Base-by-base conservation (phyloP, 2,888 invertebrate genomes). In the Lobophora halterata region DNA sequence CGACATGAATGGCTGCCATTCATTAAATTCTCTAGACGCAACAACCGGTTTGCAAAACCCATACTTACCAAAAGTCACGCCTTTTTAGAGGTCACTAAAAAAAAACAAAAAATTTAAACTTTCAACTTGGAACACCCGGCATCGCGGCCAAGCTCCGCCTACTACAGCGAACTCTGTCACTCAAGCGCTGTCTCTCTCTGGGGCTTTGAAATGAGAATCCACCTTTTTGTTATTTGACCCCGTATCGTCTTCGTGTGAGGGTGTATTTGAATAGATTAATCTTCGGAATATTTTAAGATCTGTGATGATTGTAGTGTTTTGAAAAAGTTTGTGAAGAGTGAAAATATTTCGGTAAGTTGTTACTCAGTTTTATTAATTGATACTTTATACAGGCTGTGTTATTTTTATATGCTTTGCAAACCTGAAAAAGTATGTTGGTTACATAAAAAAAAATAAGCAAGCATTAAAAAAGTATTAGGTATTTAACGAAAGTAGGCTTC, bases 181-280 rank as follows among this genome's bases (percentile, higher is more conserved):
- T 49, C 63, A 26, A 30, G 9, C 10, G 16, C 49, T 51, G 35
- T 74, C 74, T 59, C 65, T 31, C 46, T 79, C 71, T 51, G 14
- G 27, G 45, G 44, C 69, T 69, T 69, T 74, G 81, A 79, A 81
- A 82, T 63, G 65, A 58, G 65, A 71, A 57, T 55, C 65, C 44
- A 65, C 61, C 71, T 46, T 71, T 65, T 65, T 81, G 83, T 86
- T 78, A 86, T 85, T 79, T 79, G 85, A 86, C 63, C 70, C 80
- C 63, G 39, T 53, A 63, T 55, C 69, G 57, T 56, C 70, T 49
- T 24, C 20, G 52, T 38, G 76, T 46, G 73, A 81, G 80, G 85
- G 81, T 79, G 86, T 80, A 31, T 34, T 48, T 44, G 27, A 47
- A 49, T 41, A 39, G 38, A 41, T 35, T 26, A 26, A 35, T 38